These are phyloP conservation scores for Drosophila neotestacea DNA, from an alignment of 2,888 invertebrate species.

Conservation along the genomic window DNA sequence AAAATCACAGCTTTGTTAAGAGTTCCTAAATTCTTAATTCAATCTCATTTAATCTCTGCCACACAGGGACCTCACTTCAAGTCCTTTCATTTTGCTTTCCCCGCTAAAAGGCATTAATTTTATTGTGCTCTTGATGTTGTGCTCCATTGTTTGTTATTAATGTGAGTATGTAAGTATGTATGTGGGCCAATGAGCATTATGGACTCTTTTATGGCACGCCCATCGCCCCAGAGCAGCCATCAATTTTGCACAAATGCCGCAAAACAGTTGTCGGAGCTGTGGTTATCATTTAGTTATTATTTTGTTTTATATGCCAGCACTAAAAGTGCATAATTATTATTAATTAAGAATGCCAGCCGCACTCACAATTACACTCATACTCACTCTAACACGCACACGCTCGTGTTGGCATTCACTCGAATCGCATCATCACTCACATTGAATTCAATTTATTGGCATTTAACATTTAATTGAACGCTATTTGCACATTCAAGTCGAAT, in stretches of 20 bases:
- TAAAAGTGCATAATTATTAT: slow-evolving; percentile 55
- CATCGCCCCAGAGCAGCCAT: slow-evolving; percentile 28
- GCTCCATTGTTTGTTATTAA: slow-evolving; percentile 8
- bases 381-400: slow-evolving; percentile 10
- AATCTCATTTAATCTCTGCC: slow-evolving; percentile 19
- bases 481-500: slow-evolving; percentile 1
- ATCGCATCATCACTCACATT: slow-evolving; percentile 35
- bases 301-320: slow-evolving; percentile 45
- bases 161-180: slow-evolving; percentile 33
- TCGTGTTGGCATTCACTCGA: slow-evolving; percentile 14
- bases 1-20: neutral
- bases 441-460: slow-evolving; percentile 55
- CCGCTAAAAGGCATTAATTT: slow-evolving; percentile 15
- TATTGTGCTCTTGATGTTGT: slow-evolving; percentile 39
- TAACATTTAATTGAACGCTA: slow-evolving; percentile 51
- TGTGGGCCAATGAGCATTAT: slow-evolving; percentile 64
- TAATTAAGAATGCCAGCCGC: slow-evolving; percentile 37
- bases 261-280: slow-evolving; percentile 11
- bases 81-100: slow-evolving; percentile 25
- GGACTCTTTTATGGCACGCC: slow-evolving; percentile 29
- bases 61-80: slow-evolving; percentile 1
- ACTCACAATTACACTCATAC: slow-evolving; percentile 11
- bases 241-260: slow-evolving; percentile 30
- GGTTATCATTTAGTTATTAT: slow-evolving; percentile 51
- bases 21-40: slow-evolving; percentile 28